Base-by-base conservation (phyloP, 2,797 vertebrate genomes). In the Schizopygopsis malacanthus region DNA sequence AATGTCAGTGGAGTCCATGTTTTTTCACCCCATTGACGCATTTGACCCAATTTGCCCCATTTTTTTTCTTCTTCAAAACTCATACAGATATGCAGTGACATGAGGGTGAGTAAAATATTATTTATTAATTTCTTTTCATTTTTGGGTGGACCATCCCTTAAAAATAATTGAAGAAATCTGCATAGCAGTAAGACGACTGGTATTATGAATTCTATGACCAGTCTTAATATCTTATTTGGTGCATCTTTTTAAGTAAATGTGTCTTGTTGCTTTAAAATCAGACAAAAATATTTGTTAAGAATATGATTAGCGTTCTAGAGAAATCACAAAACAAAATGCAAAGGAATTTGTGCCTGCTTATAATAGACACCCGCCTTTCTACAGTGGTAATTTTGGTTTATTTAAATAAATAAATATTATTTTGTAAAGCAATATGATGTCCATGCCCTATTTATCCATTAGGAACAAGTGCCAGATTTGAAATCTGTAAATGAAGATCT, bases 41-140 rank as follows among this genome's bases (percentile, higher is more conserved):
- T 54, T 71, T 37, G 33, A 41, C 18, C 8, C 65, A 69, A 39
- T 2, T 25, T 39, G 4, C 37, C 37, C 37, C 37, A 39, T 39
- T 39, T 39, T 39, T 39, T 39, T 39, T 39, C 37, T 39, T 39
- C 37, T 39, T 39, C 4, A 5, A 43, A 39, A 69, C 4, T 71
- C 39, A 13, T 43, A 71, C 1, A 43, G 22, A 72, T 47, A 8
- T 45, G n/a, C 22, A 45, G 4, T 45, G 41, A 50, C 25, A 11
- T 4, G 43, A 47, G 3, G 71, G n/a, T 72, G 20, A n/a, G 39
- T 43, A 71, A 71, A 45, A 15, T 1, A 71, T 71, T 11, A n/a
- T 6, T 2, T 15, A 0, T 0, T 47, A 12, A 12, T 4, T 15
- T 0, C 0, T 47, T 47, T 47, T 41, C 45, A 9, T 69, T n/a